Evolutionary conservation across 2,888 invertebrate genomes (phyloP), one percentile per base, ranked within the genome.

Genomic region (Tortricodes alternella): DNA sequence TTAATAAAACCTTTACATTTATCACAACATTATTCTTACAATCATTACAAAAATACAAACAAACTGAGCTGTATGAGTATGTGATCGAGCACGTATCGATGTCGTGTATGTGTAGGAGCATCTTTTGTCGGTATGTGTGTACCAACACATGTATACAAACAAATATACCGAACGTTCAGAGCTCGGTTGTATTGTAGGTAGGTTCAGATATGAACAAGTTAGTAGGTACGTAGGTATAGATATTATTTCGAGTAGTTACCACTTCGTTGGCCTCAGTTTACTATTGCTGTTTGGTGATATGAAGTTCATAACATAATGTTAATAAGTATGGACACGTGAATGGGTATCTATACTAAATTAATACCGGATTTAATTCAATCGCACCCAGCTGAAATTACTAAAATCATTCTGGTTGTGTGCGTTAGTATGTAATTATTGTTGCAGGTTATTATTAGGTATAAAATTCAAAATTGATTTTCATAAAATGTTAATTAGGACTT

Each of bases 111-210:
- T 56, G 50, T 56, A 49, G 27, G 16, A 41, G 37, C 44, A 32
- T 50, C 34, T 35, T 27, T 24, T 44, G 37, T 50, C 16, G 21
- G 56, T 56, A 16, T 50, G 56, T 37, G 56, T 56, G 49, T 29
- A 37, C 37, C 29, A 50, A 44, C 56, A 56, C 56, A 56, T 50
- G 49, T 50, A 50, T 50, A 56, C 44, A 44, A 49, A 38, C 50
- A 56, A 53, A 46, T 53, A 34, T 52, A 37, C 21, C 48, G 49
- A 56, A 44, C 50, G 56, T 49, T 38, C 18, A 29, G 43, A 29
- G 21, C 43, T 56, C 49, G 3, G 41, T 21, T 29, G 18, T 56
- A 32, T 43, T 41, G 39, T 41, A 53, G 13, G 15, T 48, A 41
- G 34, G 34, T 43, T 11, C 18, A 29, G 13, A 37, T 32, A 38